Percentiles rank a stretch among this genome's conserved stretches.
phyloP scores from a whole-genome alignment of 2,888 invertebrate species.

The Tiliacea citrago region DNA sequence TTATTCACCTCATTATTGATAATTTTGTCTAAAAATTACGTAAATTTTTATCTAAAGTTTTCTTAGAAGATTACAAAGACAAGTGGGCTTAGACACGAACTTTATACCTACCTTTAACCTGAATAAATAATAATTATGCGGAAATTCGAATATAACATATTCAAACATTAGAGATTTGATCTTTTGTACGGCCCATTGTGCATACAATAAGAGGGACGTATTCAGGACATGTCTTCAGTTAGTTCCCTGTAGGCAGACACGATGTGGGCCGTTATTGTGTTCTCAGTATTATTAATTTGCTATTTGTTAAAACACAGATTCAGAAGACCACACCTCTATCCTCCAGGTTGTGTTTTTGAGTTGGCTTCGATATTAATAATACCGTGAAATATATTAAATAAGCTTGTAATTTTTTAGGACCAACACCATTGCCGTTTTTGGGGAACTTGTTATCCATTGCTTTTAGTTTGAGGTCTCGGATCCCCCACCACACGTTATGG shows the following conservation, averaged over 20 bases:
- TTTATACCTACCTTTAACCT: not conserved
- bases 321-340: slow-evolving; percentile 65
- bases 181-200: slow-evolving; percentile 46
- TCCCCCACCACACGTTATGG: slow-evolving; percentile 91
- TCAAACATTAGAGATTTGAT: slow-evolving; percentile 54
- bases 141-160: slow-evolving; percentile 38
- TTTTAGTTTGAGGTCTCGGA: slow-evolving; percentile 74
- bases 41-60: not conserved
- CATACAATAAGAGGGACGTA: slow-evolving; percentile 44
- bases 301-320: slow-evolving; percentile 57
- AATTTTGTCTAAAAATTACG: not conserved
- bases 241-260: slow-evolving; percentile 32
- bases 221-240: slow-evolving; percentile 48
- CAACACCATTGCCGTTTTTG: slow-evolving; percentile 78
- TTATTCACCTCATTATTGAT: not conserved
- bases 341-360: slow-evolving; percentile 70
- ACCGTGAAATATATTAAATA: not conserved
- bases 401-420: slow-evolving; percentile 76
- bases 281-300: slow-evolving; percentile 62
- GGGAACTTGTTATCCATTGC: slow-evolving; percentile 83
- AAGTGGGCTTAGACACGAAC: not conserved
- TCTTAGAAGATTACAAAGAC: not conserved
- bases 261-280: slow-evolving; percentile 68
- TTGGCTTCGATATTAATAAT: not conserved
- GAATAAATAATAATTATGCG: slow-evolving; percentile 2